A percentile compares a stretch with the other conserved stretches of the same genome.
These are phyloP conservation scores for Silurus asotus DNA, from an alignment of 2,113 vertebrate species.

Conservation along the genomic window DNA sequence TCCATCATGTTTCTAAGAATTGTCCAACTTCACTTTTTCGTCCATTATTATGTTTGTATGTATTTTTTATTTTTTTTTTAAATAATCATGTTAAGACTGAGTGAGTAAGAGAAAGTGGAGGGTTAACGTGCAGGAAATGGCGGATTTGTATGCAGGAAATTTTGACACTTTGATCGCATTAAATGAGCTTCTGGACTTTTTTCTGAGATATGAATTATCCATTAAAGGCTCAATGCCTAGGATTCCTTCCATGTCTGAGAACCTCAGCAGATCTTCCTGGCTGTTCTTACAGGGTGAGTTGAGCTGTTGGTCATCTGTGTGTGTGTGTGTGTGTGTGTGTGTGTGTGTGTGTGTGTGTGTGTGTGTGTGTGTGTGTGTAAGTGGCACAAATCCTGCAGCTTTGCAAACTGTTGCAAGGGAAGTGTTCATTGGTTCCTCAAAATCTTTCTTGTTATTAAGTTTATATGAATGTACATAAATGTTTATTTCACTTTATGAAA, in stretches of 20 bases:
- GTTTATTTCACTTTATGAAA: too few species aligned
- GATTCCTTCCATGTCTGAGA: constrained; percentile 64
- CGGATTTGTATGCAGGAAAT: constrained; percentile 48
- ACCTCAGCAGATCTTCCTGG: constrained; percentile 64
- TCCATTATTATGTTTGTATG: background rate
- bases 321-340: constrained; percentile 59
- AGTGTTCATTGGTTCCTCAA: constrained; percentile 38
- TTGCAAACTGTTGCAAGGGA: constrained; percentile 56
- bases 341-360: constrained; percentile 57
- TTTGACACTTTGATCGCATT: constrained; percentile 43
- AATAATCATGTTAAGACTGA: background rate
- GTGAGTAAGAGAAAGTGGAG: background rate
- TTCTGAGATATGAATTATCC: constrained; percentile 66
- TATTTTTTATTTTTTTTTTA: background rate
- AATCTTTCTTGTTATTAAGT: too few species aligned
- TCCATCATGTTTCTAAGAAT: background rate
- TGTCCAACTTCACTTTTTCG: background rate
- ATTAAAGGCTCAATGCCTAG: constrained; percentile 57
- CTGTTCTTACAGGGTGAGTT: constrained; percentile 41
- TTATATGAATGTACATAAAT: too few species aligned
- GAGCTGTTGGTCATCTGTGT: constrained; percentile 63
- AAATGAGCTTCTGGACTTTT: constrained; percentile 45
- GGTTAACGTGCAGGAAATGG: background rate
- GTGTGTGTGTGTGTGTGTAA: constrained; percentile 54
- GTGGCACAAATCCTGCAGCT: constrained; percentile 54